Evolutionary conservation across 2,888 invertebrate genomes (phyloP), one percentile per base, ranked within the genome.

Genomic region (Tortricodes alternella): DNA sequence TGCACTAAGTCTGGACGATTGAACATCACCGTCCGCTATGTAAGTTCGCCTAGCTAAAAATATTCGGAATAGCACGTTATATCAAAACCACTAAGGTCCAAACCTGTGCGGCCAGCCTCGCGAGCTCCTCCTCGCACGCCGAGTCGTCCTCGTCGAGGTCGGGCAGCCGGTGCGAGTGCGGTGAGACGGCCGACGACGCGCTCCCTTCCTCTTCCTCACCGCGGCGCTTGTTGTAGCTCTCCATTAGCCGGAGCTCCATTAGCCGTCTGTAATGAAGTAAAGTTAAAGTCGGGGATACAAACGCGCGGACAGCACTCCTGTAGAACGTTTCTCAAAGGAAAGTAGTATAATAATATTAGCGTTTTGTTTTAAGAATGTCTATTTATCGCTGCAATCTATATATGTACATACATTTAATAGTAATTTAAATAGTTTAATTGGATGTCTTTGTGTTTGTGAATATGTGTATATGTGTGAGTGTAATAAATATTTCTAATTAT

Each of bases 91-190:
- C n/a, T n/a, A 6, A 37, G 29, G 23, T 29, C 15, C 58, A 66
- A 66, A 93, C 93, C 82, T 94, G 94, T 43, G 94, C 95, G 0
- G 95, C 94, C 38, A 96, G 88, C 67, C 96, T 93, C 0, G 95
- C 96, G 29, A 96, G 81, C 74, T 95, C 96, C 74, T 96, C 96
- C 73, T 97, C 97, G 74, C 96, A 96, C 0, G 95, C 96, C 6
- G 96, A 96, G 72, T 97, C 96, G 52, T 89, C 89, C 56, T 97
- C 98, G 72, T 98, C 98, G 72, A 98, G 96, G 82, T 98, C 98
- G 0, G 97, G 97, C 93, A 98, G 95, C 67, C 98, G 97, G 71
- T 97, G 97, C 1, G 97, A 97, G 85, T 98, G 97, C 67, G 96
- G 97, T 61, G 97, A 97, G 90, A 97, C 94, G 24, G 96, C 93